Conservation (phyloP, 2,113 vertebrate genomes). For the Dunckerocampus dactyliophorus region DNA sequence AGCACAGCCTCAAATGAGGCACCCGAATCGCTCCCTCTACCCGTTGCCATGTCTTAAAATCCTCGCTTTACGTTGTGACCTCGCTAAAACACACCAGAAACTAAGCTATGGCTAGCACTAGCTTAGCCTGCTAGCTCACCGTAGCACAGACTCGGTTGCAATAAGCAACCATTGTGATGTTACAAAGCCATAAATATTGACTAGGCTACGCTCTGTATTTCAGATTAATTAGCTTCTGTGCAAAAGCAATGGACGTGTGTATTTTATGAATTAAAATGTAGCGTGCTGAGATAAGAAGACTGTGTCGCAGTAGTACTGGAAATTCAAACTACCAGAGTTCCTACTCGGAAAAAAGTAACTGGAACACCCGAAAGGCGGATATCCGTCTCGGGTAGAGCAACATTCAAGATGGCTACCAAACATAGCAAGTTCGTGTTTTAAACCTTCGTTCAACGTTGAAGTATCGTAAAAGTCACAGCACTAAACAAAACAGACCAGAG, state of each 20-base stretch:
- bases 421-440: not conserved
- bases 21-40: slow-evolving; percentile 63
- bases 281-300: slow-evolving; percentile 18
- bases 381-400: not conserved
- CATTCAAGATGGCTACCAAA: not conserved
- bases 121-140: slow-evolving; percentile 46
- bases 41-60: slow-evolving; percentile 64
- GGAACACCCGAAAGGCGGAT: not conserved
- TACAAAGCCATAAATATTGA: not conserved
- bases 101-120: slow-evolving; percentile 41
- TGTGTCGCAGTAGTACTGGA: slow-evolving; percentile 28
- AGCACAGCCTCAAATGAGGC: slow-evolving; percentile 82
- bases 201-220: not conserved
- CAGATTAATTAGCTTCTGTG: not conserved
- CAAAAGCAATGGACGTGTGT: too few species aligned
- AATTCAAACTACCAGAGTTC: slow-evolving; percentile 6
- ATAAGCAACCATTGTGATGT: not conserved
- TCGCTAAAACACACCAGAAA: not conserved
- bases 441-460: not conserved
- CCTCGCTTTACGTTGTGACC: not conserved
- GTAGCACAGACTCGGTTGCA: slow-evolving; percentile 4
- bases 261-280: slow-evolving; percentile 28
- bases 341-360: not conserved
- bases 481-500: not conserved
- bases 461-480: not conserved